These are phyloP conservation scores for Trididemnum miniatum DNA, from an alignment of 23 tunicate species.

Conservation along the genomic window DNA sequence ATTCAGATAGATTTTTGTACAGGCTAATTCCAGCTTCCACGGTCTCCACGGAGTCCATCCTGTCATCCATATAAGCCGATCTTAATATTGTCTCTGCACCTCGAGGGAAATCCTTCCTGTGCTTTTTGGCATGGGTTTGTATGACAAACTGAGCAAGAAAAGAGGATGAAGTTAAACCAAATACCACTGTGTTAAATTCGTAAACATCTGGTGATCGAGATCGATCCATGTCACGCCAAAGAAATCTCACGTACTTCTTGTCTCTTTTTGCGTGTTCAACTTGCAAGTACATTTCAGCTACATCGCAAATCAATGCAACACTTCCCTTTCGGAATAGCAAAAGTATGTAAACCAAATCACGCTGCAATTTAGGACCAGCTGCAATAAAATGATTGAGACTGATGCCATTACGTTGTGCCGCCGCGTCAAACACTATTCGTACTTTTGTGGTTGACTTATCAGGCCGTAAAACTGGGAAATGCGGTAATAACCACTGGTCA, in stretches of 20 bases:
- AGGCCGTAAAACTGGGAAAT: conserved; percentile 13
- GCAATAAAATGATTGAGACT: not conserved
- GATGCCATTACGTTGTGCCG: not conserved
- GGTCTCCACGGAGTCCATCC: conserved; percentile 18
- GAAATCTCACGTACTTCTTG: not conserved
- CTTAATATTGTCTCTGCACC: not conserved
- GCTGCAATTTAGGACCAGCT: conserved; percentile 17
- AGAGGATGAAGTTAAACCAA: conserved; percentile 1
- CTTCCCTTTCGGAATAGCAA: conserved; percentile 12
- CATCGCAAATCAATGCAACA: not conserved
- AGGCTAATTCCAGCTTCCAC: not conserved
- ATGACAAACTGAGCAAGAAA: conserved; percentile 18
- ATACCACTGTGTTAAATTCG: not conserved
- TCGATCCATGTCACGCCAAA: conserved; percentile 2
- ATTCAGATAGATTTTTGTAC: not conserved
- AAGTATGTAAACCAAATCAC: not conserved
- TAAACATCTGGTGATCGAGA: conserved; percentile 2
- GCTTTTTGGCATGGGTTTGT: not conserved
- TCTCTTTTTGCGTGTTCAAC: not conserved
- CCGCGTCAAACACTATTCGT: conserved; percentile 7
- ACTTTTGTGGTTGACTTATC: not conserved
- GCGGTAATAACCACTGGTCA: conserved; percentile 15
- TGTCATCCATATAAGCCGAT: conserved; percentile 9
- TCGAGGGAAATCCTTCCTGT: not conserved
- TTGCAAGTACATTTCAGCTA: conserved; percentile 16